Evolutionary conservation across 2,113 vertebrate genomes (phyloP).

Genomic region (Axis porcinus): DNA sequence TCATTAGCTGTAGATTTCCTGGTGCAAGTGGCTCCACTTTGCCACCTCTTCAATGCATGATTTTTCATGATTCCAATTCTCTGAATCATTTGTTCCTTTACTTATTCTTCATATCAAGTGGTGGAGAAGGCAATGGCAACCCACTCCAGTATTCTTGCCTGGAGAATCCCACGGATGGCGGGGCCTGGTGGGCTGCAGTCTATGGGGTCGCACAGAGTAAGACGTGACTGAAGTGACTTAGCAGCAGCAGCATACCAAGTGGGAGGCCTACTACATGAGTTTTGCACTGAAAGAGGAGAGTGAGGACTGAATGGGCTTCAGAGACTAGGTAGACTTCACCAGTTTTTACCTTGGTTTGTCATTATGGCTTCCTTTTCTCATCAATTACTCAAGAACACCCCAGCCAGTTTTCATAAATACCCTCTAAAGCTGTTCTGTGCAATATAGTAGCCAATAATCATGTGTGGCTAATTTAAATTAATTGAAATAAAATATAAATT

Average conservation of each 20-base stretch:
- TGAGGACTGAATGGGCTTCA: not conserved
- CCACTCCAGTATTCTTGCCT: not conserved
- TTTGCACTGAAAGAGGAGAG: not conserved
- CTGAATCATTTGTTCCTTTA: not conserved
- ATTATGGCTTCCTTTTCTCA: not conserved
- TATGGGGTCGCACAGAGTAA: rapidly evolving
- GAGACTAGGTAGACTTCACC: not conserved
- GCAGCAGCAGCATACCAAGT: not conserved
- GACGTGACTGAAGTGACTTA: not conserved
- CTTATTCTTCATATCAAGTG: not conserved
- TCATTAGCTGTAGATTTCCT: not conserved
- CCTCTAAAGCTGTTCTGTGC: not conserved
- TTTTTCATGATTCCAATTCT: not conserved
- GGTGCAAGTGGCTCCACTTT: not conserved
- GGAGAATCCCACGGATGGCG: not conserved
- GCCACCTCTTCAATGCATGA: not conserved
- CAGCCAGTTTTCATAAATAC: not conserved
- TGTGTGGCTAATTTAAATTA: not conserved
- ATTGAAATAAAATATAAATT: slow-evolving; percentile 1
- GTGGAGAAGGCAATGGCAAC: not conserved
- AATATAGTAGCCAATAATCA: not conserved
- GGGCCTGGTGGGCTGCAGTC: not conserved
- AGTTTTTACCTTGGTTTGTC: not conserved
- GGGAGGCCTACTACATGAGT: not conserved
- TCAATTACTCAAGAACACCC: not conserved